These are phyloP conservation scores for Andrena marginata DNA, from an alignment of 2,888 invertebrate genomes.

Conservation along the genomic window DNA sequence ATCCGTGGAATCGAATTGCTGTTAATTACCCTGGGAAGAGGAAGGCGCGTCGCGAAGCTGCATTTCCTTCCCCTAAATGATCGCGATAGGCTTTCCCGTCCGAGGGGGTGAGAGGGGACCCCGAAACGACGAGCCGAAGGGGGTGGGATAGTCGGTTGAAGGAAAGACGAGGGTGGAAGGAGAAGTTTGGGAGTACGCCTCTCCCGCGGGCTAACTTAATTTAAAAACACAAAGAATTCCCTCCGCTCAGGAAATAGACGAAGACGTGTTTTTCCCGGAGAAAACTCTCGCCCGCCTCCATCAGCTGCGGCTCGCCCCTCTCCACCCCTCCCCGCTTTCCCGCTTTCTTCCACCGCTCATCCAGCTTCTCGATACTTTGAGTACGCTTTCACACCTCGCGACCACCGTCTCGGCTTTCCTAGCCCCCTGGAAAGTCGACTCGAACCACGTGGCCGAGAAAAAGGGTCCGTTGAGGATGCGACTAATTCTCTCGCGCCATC, in stretches of 20 bases:
- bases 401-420: constrained; percentile 31
- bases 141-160: constrained; percentile 10
- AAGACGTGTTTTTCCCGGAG: constrained; percentile 68
- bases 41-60: neutral
- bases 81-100: constrained; percentile 23
- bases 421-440: constrained; percentile 10
- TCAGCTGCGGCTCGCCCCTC: constrained; percentile 21
- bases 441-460: constrained; percentile 15
- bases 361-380: constrained; percentile 51
- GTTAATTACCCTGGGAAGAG: no score
- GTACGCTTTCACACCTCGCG: constrained; percentile 41
- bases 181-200: constrained; percentile 63
- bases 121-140: neutral
- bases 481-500: constrained; percentile 24
- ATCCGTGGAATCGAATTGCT: neutral
- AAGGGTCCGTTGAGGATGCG: neutral
- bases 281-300: constrained; percentile 56
- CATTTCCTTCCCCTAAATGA: constrained; percentile 9
- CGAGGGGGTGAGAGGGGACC: neutral
- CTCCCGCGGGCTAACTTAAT: constrained; percentile 74
- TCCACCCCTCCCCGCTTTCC: constrained; percentile 16
- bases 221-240: constrained; percentile 77
- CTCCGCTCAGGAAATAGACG: constrained; percentile 68
- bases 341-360: constrained; percentile 27
- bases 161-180: constrained; percentile 35